These are phyloP conservation scores for Dasyurus viverrinus DNA, from an alignment of 2,113 vertebrate genomes.

Conservation along the genomic window DNA sequence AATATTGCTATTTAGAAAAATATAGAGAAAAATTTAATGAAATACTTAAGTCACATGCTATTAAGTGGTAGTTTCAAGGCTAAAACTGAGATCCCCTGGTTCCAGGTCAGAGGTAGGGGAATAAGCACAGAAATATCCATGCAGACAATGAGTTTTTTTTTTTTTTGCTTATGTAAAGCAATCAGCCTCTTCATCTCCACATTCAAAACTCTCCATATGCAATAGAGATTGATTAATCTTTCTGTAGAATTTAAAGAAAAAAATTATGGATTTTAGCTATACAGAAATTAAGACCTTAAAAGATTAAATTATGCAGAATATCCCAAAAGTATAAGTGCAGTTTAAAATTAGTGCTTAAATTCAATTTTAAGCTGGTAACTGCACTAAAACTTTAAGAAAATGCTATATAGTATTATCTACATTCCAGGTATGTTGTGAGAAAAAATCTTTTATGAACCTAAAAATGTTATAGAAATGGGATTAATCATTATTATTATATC, in stretches of 20 bases:
- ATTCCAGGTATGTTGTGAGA: neutral
- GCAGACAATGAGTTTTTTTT: neutral
- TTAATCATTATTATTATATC: neutral
- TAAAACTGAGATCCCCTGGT: too few species aligned
- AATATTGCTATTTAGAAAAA: too few species aligned
- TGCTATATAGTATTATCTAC: neutral
- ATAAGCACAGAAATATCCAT: neutral
- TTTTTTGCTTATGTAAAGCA: neutral
- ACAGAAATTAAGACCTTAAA: neutral
- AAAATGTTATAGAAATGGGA: neutral
- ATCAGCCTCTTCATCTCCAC: neutral
- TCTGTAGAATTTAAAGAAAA: neutral
- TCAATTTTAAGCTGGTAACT: neutral
- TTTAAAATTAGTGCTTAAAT: neutral
- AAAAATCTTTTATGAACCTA: neutral
- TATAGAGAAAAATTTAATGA: too few species aligned
- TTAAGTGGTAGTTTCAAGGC: too few species aligned
- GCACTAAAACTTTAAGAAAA: neutral
- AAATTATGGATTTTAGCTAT: neutral
- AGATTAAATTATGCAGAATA: neutral
- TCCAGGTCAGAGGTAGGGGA: neutral
- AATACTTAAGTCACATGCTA: too few species aligned
- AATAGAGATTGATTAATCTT: neutral
- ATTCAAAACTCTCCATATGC: neutral
- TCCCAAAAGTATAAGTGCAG: neutral